A percentile compares a stretch with the other conserved stretches of the same genome.
These are phyloP conservation scores for Galeopsomyia nigrocyanea DNA, from an alignment of 2,888 invertebrate species.

Conservation along the genomic window DNA sequence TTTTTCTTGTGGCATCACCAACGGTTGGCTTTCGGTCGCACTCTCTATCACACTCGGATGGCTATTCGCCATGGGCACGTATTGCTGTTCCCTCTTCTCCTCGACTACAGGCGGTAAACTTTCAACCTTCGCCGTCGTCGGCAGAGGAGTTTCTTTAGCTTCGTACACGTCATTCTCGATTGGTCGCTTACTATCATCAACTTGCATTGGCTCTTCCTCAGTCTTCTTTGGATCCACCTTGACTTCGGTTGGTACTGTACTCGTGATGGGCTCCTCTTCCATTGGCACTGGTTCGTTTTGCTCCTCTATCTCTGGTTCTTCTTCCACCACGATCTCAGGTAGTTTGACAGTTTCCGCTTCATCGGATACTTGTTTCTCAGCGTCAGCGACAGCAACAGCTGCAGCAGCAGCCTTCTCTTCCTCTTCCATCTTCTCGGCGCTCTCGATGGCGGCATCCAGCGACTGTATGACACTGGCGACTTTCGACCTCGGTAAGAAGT, in stretches of 20 bases:
- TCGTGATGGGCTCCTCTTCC: constrained; percentile 30
- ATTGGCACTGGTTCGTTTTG: constrained; percentile 18
- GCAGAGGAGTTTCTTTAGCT: constrained; percentile 43
- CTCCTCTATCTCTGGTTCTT: constrained; percentile 66
- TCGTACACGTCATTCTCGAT: constrained; percentile 23
- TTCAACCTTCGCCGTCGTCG: constrained; percentile 50
- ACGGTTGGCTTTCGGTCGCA: constrained; percentile 34
- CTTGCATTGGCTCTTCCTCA: constrained; percentile 45
- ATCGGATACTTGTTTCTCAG: constrained; percentile 47
- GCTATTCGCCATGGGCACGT: constrained; percentile 36
- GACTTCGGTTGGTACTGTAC: background rate
- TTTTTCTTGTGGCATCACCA: constrained; percentile 57
- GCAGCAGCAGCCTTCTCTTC: constrained; percentile 55
- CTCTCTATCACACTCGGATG: constrained; percentile 39
- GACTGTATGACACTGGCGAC: constrained; percentile 53
- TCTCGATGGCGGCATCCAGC: constrained; percentile 46
- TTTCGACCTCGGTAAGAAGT: constrained; percentile 54
- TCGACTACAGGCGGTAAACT: constrained; percentile 41
- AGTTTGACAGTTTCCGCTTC: constrained; percentile 60
- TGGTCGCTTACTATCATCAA: constrained; percentile 7
- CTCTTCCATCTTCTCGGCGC: constrained; percentile 39
- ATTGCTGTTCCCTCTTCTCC: constrained; percentile 43
- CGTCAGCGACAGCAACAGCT: constrained; percentile 32
- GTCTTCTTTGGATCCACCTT: constrained; percentile 15
- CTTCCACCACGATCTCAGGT: constrained; percentile 21